Percentiles rank a stretch among this genome's conserved stretches.
Evolutionary conservation across 2,113 vertebrate species (phyloP).

Genomic region (Megaceryle torquata): DNA sequence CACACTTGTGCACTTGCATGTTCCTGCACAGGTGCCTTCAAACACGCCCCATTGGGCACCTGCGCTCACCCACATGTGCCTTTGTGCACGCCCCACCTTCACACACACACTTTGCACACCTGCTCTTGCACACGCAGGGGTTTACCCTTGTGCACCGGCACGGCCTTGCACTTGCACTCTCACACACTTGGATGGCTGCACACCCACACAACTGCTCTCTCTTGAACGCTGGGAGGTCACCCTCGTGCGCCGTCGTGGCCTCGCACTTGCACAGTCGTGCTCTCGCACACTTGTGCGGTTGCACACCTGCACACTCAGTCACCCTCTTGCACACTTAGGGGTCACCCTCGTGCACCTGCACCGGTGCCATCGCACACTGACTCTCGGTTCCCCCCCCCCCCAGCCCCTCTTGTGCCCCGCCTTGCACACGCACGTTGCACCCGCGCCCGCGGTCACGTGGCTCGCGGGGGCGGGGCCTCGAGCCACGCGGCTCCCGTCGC

Average conservation of each 20-base stretch:
- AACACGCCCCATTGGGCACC: no score
- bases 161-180: background rate
- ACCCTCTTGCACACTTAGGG: background rate
- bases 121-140: background rate
- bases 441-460: background rate
- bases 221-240: background rate
- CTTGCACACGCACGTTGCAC: background rate
- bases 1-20: no score
- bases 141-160: no score
- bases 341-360: no score
- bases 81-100: no score
- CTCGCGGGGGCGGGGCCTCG: background rate
- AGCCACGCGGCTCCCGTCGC: background rate
- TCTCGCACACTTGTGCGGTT: background rate
- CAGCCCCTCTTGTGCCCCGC: no score
- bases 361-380: background rate
- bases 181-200: background rate
- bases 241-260: no score
- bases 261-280: background rate
- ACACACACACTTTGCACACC: no score
- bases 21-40: no score
- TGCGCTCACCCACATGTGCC: background rate
- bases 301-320: background rate
- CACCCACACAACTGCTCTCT: background rate
- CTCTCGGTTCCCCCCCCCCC: background rate